phyloP scores from a whole-genome alignment of 92 coral and sea anemone genomes.

The Umimayanthus kanabou region DNA sequence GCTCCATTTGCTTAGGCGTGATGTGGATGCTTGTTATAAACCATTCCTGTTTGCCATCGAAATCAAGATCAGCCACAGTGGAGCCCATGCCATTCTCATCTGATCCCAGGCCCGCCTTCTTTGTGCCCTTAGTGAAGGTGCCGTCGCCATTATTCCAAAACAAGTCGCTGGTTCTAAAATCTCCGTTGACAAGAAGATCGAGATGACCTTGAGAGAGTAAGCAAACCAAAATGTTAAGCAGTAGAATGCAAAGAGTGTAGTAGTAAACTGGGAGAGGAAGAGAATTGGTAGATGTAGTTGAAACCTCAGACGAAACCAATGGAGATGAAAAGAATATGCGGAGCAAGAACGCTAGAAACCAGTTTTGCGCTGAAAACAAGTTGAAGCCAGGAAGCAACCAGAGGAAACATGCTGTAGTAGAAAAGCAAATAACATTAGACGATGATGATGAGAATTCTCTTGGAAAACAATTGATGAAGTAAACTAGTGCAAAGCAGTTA shows the following conservation, averaged over 20 bases:
- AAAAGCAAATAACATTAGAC: neutral
- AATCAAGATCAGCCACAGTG: slow-evolving; percentile 87
- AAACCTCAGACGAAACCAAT: no score
- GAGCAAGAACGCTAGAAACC: neutral
- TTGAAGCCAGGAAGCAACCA: neutral
- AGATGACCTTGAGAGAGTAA: slow-evolving; percentile 58
- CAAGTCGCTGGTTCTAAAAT: slow-evolving; percentile 88
- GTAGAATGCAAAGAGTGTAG: no score
- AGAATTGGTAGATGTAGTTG: no score
- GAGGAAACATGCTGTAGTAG: neutral
- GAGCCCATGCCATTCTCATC: slow-evolving; percentile 99
- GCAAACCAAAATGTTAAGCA: neutral
- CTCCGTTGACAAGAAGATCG: slow-evolving; percentile 85
- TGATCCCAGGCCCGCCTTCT: slow-evolving; percentile 75
- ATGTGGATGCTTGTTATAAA: slow-evolving; percentile 93
- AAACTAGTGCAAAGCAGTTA: no score
- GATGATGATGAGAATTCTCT: neutral
- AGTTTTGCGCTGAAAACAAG: neutral
- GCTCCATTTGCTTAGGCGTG: slow-evolving; percentile 86
- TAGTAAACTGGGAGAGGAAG: neutral
- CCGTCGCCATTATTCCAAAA: slow-evolving; percentile 98
- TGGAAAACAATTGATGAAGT: no score
- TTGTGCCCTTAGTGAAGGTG: slow-evolving; percentile 84
- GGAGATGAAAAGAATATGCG: neutral
- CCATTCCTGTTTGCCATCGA: slow-evolving; percentile 97